Base-by-base conservation (phyloP, 2,888 invertebrate species). In the Augiades crinisus region DNA sequence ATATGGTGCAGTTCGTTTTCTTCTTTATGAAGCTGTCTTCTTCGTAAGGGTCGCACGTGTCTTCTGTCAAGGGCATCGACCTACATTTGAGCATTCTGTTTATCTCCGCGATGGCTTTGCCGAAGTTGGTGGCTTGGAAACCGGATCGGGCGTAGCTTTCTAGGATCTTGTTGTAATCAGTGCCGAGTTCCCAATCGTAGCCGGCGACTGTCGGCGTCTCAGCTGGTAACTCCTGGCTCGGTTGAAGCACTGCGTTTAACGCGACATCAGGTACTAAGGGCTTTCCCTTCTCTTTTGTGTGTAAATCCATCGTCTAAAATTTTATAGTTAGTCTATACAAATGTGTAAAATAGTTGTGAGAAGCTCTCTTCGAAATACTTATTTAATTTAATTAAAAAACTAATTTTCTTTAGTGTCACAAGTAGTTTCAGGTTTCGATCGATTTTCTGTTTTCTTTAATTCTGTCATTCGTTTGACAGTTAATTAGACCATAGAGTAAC, bases 51-150 rank as follows among this genome's bases (percentile, higher is more conserved):
- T 94, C 93, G 43, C 91, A 85, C 44, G 91, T 91, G 55, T 95
- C 95, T 60, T 92, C 90, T 0, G 92, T 90, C 33, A 98, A 73
- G 0, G 94, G 93, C 59, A 93, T 78, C 8, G 92, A 91, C 61
- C 97, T 92, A 68, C 92, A 93, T 75, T 93, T 92, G 43, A 97
- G 90, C 99, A 99, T 99, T 91, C 93, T 94, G 66, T 96, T 95
- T 56, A 99, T 95, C 91, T 99, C 98, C 45, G 94, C 90, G 0
- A 99, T 94, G 0, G 98, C 98, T 67, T 94, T 86, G 0, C 97
- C 98, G 75, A 99, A 95, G 90, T 95, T 98, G 0, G 98, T 98
- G 0, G 99, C 98, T 91, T 99, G 99, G 81, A 99, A 99, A n/a
- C 99, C 99, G 13, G 95, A 95, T 51, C 91, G 90, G 21, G 91